Conservation (phyloP, 1,140 invertebrate genomes). For the Neotoxoptera formosana region DNA sequence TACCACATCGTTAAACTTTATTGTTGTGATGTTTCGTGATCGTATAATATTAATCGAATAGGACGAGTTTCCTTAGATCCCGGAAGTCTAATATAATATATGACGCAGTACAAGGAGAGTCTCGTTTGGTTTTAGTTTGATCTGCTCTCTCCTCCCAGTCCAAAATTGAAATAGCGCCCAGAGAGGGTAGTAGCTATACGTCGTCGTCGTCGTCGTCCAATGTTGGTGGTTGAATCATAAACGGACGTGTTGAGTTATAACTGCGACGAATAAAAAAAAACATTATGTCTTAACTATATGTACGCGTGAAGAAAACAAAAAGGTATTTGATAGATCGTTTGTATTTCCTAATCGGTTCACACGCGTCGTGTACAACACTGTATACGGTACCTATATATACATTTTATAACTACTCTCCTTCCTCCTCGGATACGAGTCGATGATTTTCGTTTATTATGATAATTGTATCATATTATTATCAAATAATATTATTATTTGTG, state of each 20-base stretch:
- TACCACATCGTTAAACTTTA: not conserved
- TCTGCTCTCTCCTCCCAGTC: not conserved
- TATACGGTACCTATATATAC: not conserved
- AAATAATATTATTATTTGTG: not conserved
- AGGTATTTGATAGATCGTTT: not conserved
- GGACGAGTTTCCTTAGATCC: not conserved
- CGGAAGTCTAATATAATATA: not conserved
- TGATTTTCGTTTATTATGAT: not conserved
- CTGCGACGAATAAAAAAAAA: no score
- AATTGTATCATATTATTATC: not conserved
- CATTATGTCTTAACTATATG: not conserved
- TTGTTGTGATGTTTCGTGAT: not conserved
- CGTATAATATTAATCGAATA: no score
- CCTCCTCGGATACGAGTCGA: not conserved
- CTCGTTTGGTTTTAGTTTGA: not conserved
- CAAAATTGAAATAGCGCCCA: not conserved
- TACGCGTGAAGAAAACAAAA: not conserved
- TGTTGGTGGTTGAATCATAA: no score
- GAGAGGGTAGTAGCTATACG: no score
- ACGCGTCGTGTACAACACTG: no score
- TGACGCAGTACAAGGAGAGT: not conserved
- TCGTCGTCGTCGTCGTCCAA: no score
- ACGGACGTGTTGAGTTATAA: no score
- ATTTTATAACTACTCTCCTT: not conserved
- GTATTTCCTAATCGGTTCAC: not conserved